Evolutionary conservation across 1,140 invertebrate species (phyloP).

Genomic region (Phortica variegata): DNA sequence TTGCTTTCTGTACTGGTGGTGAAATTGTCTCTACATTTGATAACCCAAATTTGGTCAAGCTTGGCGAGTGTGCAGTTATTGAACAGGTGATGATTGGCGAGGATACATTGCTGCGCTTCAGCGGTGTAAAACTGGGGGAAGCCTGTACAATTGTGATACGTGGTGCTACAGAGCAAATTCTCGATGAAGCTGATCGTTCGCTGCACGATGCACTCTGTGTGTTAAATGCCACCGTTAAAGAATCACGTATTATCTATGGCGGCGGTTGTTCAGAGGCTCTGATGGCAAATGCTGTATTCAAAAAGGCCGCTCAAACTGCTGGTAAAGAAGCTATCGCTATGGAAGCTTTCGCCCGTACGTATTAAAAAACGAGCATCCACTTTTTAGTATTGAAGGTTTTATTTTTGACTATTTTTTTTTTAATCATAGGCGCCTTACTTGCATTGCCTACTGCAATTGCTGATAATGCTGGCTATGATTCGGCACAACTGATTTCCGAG

Average conservation of each 20-base stretch:
- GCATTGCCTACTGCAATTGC: conserved; percentile 93
- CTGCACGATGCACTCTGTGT: conserved; percentile 98
- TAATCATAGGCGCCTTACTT: conserved; percentile 68
- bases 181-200: conserved; percentile 98
- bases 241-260: conserved; percentile 87
- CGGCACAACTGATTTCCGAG: conserved; percentile 88
- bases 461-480: conserved; percentile 98
- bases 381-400: background rate
- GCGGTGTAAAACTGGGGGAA: conserved; percentile 90
- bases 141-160: conserved; percentile 97
- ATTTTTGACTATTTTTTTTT: background rate
- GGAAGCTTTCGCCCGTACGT: conserved; percentile 84
- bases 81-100: conserved; percentile 99
- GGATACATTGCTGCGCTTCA: conserved; percentile 93
- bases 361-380: background rate
- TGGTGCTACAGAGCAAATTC: conserved; percentile 98
- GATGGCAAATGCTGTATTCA: conserved; percentile 90
- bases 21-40: conserved; percentile 99
- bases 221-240: conserved; percentile 90
- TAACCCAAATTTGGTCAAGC: conserved; percentile 84
- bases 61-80: conserved; percentile 93
- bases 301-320: conserved; percentile 82
- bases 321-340: conserved; percentile 98
- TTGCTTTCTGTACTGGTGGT: conserved; percentile 95
- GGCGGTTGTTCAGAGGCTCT: conserved; percentile 94